Evolutionary conservation across 2,888 invertebrate species (phyloP).

Genomic region (Odontomyia ornata): DNA sequence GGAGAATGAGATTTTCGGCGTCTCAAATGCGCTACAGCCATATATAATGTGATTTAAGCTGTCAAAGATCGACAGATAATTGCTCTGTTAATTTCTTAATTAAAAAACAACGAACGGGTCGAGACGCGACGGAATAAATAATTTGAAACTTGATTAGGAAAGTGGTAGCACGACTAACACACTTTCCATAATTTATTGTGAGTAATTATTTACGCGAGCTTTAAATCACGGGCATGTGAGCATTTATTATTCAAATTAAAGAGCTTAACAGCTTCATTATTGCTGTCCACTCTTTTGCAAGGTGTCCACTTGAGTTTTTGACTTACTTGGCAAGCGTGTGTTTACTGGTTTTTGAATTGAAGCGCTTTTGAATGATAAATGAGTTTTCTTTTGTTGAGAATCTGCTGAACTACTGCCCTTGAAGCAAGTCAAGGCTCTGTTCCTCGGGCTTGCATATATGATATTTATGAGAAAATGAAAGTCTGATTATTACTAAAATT

Average conservation of each 20-base stretch:
- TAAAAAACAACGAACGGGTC: background rate
- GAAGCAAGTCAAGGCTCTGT: too few relatives aligned
- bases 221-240: background rate
- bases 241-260: slow-evolving; percentile 11
- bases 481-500: too few relatives aligned
- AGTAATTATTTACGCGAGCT: background rate
- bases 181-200: slow-evolving; percentile 7
- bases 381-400: too few relatives aligned
- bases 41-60: background rate
- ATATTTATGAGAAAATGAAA: too few relatives aligned
- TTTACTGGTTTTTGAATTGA: too few relatives aligned
- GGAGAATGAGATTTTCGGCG: background rate
- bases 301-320: background rate
- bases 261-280: slow-evolving; percentile 3
- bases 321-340: too few relatives aligned
- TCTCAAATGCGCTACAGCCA: background rate
- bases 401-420: too few relatives aligned
- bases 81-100: background rate
- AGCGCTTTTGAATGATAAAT: too few relatives aligned
- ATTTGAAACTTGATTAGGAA: background rate
- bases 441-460: too few relatives aligned
- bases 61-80: background rate
- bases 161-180: slow-evolving; percentile 7
- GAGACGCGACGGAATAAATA: background rate
- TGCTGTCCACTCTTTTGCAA: background rate